These are phyloP conservation scores for Eulemur mongoz DNA, from an alignment of 2,797 vertebrate species.

Conservation along the genomic window DNA sequence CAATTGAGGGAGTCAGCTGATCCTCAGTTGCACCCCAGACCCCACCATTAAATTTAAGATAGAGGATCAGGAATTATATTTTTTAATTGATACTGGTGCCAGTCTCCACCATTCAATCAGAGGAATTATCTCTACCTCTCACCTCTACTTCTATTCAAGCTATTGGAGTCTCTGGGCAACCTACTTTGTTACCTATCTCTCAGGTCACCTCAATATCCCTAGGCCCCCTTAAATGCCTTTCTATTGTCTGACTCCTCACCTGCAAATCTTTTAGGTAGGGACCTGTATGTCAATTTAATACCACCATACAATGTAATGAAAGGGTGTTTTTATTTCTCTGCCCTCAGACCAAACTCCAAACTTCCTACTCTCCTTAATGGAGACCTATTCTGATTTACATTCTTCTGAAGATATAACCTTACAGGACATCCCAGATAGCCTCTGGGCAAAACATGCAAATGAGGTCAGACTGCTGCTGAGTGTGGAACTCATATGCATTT, in stretches of 20 bases:
- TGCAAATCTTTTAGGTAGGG: not conserved
- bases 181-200: no score
- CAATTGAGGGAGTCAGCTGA: no score
- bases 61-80: no score
- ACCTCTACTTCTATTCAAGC: no score
- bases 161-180: no score
- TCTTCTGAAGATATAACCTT: not conserved
- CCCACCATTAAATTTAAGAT: no score
- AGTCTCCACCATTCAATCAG: no score
- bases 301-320: not conserved
- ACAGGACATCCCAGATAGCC: not conserved
- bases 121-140: no score
- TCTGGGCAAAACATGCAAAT: not conserved
- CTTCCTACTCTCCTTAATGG: not conserved
- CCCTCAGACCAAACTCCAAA: not conserved
- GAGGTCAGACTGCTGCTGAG: not conserved
- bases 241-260: not conserved
- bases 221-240: no score
- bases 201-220: no score
- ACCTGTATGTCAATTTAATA: not conserved
- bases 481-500: not conserved
- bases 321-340: not conserved
- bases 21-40: no score
- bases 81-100: no score
- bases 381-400: not conserved